phyloP scores from a whole-genome alignment of 2,113 vertebrate species.

The Gorilla gorilla region DNA sequence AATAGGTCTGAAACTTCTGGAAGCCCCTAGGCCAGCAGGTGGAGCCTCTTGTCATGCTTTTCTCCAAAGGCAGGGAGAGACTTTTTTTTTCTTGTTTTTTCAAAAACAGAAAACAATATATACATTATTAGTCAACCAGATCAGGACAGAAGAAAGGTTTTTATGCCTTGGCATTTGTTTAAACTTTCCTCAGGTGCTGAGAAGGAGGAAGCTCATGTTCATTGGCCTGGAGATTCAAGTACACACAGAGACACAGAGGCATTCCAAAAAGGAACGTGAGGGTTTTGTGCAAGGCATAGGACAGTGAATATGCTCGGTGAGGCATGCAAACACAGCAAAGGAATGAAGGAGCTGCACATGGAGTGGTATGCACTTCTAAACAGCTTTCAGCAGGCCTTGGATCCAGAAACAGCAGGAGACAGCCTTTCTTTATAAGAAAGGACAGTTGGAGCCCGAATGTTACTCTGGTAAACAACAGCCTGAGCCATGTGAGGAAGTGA shows the following conservation, averaged over 20 bases:
- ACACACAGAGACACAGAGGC: constrained; percentile 42
- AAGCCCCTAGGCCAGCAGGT: background rate
- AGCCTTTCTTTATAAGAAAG: background rate
- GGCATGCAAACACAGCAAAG: constrained; percentile 52
- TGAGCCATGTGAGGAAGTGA: background rate
- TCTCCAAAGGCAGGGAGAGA: background rate
- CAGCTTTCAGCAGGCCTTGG: background rate
- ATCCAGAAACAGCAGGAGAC: constrained; percentile 6
- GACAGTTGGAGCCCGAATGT: background rate
- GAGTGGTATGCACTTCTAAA: background rate
- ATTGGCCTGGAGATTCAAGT: background rate
- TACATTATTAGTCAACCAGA: background rate
- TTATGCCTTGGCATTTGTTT: background rate
- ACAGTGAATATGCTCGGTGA: constrained; percentile 10
- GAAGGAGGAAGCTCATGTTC: background rate
- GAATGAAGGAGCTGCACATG: background rate
- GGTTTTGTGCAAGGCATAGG: constrained; percentile 48
- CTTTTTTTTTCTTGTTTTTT: background rate
- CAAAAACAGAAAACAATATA: background rate
- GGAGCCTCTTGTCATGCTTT: background rate
- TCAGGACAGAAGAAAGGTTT: background rate
- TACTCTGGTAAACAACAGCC: background rate
- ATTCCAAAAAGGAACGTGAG: constrained; percentile 60
- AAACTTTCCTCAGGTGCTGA: constrained; percentile 43
- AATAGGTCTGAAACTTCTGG: background rate